Evolutionary conservation across 1,140 invertebrate genomes (phyloP).

Genomic region (Brachionus calyciflorus): DNA sequence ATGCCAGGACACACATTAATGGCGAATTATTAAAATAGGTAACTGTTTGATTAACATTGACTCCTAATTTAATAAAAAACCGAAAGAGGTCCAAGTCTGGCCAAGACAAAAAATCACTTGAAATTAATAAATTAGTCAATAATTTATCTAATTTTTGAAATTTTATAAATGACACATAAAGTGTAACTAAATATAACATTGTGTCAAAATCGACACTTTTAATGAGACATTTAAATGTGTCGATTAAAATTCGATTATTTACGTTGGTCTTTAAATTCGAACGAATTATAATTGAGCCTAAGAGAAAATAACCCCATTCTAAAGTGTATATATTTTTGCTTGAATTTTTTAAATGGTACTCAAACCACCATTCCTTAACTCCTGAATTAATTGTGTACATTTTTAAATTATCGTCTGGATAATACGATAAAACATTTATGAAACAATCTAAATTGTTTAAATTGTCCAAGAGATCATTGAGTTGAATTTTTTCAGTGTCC

Average conservation of each 20-base stretch:
- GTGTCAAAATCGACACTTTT: neutral
- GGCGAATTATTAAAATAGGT: slow-evolving; percentile 54
- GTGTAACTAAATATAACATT: neutral
- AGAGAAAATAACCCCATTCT: slow-evolving; percentile 16
- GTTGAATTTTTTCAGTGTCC: neutral
- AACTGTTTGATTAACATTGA: slow-evolving; percentile 54
- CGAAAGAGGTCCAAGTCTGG: slow-evolving; percentile 75
- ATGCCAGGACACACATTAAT: slow-evolving; percentile 59
- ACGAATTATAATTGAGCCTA: neutral
- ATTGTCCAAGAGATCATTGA: neutral
- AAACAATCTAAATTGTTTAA: slow-evolving; percentile 14
- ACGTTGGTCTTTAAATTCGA: neutral
- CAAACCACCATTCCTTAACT: neutral
- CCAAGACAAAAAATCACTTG: slow-evolving; percentile 79
- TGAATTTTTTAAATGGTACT: neutral
- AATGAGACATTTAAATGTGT: neutral
- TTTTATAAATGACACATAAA: neutral
- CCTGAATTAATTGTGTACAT: neutral
- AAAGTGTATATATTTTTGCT: neutral
- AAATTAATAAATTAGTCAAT: slow-evolving; percentile 78
- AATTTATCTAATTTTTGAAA: slow-evolving; percentile 70
- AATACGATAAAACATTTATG: neutral
- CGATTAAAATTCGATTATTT: neutral
- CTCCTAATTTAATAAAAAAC: slow-evolving; percentile 55
- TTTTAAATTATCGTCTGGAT: slow-evolving; percentile 20